phyloP scores from a whole-genome alignment of 2,113 vertebrate genomes.

The Coptodon rendalli region DNA sequence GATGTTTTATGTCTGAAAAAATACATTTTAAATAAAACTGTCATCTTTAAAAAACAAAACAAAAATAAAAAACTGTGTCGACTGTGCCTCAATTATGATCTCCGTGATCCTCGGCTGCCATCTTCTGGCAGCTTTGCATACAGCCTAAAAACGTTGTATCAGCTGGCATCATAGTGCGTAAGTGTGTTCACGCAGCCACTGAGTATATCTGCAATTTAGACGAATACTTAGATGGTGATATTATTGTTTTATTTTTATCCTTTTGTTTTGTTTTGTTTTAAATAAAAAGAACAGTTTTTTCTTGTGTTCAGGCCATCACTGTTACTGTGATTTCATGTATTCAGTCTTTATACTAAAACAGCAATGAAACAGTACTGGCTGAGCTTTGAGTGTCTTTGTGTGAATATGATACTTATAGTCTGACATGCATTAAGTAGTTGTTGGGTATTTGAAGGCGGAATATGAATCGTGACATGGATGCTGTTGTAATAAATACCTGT shows the following conservation, averaged over 20 bases:
- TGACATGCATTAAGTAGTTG: background rate
- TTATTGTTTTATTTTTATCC: background rate
- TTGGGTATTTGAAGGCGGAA: background rate
- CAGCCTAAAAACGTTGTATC: background rate
- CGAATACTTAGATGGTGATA: background rate
- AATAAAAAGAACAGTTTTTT: background rate
- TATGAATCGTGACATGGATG: background rate
- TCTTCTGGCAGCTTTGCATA: background rate
- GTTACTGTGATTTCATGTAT: background rate
- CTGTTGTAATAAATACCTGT: background rate
- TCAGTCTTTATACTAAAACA: background rate
- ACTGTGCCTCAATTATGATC: background rate
- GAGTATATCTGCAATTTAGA: background rate
- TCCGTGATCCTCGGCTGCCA: background rate
- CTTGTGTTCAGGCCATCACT: background rate
- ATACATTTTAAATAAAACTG: background rate
- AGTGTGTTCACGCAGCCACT: background rate
- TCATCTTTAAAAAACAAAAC: background rate
- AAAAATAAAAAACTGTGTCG: background rate
- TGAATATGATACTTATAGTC: background rate
- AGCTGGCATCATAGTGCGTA: background rate
- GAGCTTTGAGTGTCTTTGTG: background rate
- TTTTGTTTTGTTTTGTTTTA: background rate
- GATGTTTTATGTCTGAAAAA: background rate
- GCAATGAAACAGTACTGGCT: background rate